Percentiles rank a stretch among this genome's conserved stretches.
These are phyloP conservation scores for Neopipo cinnamomea DNA, from an alignment of 2,113 vertebrate species.

Conservation along the genomic window DNA sequence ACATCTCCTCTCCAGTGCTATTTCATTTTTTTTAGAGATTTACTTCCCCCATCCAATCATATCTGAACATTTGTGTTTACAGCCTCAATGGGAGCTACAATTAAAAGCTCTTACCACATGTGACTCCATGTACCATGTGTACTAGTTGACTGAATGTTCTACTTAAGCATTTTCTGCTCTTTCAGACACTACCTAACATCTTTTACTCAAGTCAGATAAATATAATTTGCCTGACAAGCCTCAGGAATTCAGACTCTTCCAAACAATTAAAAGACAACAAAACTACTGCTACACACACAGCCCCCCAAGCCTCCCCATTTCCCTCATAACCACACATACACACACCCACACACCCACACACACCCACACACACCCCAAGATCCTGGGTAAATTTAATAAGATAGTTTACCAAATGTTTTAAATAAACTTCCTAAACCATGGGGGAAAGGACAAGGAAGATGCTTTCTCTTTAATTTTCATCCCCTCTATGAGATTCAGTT, in stretches of 20 bases:
- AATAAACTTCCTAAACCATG: not conserved
- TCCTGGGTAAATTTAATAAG: not conserved
- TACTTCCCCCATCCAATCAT: not conserved
- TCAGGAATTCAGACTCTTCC: not conserved
- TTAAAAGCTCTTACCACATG: not conserved
- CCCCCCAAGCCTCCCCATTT: not conserved
- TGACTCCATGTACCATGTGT: not conserved
- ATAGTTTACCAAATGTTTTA: not conserved
- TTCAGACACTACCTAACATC: not conserved
- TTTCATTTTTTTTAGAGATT: not conserved
- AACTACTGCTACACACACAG: not conserved
- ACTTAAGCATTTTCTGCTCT: not conserved
- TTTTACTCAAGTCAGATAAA: not conserved
- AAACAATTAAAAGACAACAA: not conserved
- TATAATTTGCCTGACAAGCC: not conserved
- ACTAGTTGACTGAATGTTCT: not conserved
- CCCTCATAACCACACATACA: not conserved
- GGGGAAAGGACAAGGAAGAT: not conserved
- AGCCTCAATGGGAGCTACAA: not conserved
- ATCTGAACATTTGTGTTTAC: not conserved
- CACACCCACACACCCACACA: no score
- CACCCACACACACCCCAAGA: fast-evolving
- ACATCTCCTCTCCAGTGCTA: not conserved
- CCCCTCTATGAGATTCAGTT: not conserved
- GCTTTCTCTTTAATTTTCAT: not conserved